These are phyloP conservation scores for Leptodactylus fallax DNA, from an alignment of 2,797 vertebrate genomes.

Conservation along the genomic window DNA sequence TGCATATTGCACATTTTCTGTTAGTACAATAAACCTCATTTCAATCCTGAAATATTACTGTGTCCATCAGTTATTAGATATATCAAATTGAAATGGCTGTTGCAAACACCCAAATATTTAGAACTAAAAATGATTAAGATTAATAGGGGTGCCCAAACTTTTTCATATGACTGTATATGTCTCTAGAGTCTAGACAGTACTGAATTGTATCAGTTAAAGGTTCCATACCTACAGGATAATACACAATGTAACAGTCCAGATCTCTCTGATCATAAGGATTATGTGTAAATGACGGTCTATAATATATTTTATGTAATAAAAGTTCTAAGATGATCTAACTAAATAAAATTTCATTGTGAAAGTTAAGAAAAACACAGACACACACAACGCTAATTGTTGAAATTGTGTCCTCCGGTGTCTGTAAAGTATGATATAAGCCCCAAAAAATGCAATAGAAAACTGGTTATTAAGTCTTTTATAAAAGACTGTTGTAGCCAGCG, in stretches of 20 bases:
- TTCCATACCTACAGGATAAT: no score
- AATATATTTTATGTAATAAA: background rate
- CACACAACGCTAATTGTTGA: background rate
- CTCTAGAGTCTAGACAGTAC: no score
- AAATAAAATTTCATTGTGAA: background rate
- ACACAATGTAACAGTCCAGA: background rate
- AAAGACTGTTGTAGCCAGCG: background rate
- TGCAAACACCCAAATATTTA: no score
- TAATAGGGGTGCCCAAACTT: no score
- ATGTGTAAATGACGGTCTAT: background rate
- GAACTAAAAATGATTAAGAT: no score
- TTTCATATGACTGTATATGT: no score
- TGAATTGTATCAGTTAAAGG: no score
- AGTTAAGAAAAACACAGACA: background rate
- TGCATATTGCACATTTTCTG: no score
- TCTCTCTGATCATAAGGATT: background rate
- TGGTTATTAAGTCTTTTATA: constrained; percentile 23
- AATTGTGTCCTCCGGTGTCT: background rate
- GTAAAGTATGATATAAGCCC: background rate
- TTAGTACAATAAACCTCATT: no score
- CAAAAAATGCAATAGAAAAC: background rate
- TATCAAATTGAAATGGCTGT: no score
- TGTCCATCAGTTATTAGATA: no score
- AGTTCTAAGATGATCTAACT: background rate
- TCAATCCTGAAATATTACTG: no score